Percentiles rank a stretch among this genome's conserved stretches.
Conservation (phyloP, 2,888 invertebrate genomes). For the Lacanobia wlatinum region DNA sequence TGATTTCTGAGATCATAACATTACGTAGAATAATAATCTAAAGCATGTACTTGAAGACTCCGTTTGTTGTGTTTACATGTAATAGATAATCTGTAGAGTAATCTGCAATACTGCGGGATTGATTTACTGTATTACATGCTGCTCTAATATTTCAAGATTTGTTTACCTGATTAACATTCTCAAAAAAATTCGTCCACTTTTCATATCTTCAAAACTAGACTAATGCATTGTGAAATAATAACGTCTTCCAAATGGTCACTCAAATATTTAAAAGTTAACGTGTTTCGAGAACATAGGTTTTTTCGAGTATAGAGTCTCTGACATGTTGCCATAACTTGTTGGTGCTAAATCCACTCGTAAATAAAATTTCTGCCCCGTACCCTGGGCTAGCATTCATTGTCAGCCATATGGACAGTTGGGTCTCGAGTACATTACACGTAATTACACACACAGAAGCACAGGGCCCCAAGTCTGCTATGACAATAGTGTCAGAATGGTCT, state of each 20-base stretch:
- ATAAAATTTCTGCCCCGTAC: constrained; percentile 78
- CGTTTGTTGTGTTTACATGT: constrained; percentile 17
- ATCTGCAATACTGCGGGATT: constrained; percentile 19
- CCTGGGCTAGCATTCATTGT: constrained; percentile 81
- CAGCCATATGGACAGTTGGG: constrained; percentile 83
- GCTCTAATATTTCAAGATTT: not conserved
- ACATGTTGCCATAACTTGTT: constrained; percentile 78
- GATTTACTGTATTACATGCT: constrained; percentile 15
- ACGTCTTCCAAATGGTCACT: not conserved
- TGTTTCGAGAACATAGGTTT: not conserved
- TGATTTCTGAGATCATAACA: constrained; percentile 40
- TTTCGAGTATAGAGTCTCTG: constrained; percentile 90
- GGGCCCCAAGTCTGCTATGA: no score
- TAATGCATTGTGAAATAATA: not conserved
- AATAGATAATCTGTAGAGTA: constrained; percentile 10
- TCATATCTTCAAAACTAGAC: not conserved
- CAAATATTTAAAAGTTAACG: not conserved
- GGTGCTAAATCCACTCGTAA: constrained; percentile 89
- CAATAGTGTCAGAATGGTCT: no score
- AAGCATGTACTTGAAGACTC: constrained; percentile 10
- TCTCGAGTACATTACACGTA: constrained; percentile 77
- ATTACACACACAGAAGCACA: not conserved
- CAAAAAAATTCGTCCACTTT: not conserved
- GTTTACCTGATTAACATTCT: constrained; percentile 3
- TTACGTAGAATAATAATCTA: constrained; percentile 12